A percentile compares a stretch with the other conserved stretches of the same genome.
These are phyloP conservation scores for Trichopoda pennipes DNA, from an alignment of 2,888 invertebrate species.

Conservation along the genomic window DNA sequence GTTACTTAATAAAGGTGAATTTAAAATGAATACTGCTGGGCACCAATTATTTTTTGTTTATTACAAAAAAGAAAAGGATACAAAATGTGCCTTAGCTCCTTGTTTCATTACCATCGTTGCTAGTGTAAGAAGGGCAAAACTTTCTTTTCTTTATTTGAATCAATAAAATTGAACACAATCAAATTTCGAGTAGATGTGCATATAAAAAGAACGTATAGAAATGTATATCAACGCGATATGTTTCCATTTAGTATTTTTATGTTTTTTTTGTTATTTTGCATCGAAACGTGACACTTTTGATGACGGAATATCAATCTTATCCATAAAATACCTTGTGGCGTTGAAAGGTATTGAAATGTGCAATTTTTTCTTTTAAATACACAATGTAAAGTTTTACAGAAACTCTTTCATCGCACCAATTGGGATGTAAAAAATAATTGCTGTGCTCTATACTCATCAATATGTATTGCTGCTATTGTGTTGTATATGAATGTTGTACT, in stretches of 20 bases:
- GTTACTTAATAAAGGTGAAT: no score
- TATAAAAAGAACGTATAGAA: neutral
- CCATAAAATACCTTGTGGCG: conserved; percentile 4
- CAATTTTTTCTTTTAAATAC: neutral
- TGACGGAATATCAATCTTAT: conserved; percentile 54
- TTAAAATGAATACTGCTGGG: neutral
- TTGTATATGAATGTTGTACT: no score
- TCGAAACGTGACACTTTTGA: conserved; percentile 68
- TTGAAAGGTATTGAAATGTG: conserved; percentile 49
- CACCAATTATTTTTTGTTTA: neutral
- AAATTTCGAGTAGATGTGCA: neutral
- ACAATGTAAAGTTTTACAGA: no score
- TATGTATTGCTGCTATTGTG: neutral
- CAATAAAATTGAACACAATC: conserved; percentile 30
- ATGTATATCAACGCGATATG: conserved; percentile 4
- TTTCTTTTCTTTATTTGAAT: conserved; percentile 63
- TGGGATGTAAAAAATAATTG: neutral
- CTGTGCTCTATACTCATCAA: neutral
- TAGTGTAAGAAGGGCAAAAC: conserved; percentile 48
- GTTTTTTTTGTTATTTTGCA: conserved; percentile 45
- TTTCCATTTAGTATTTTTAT: conserved; percentile 8
- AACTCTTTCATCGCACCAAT: neutral
- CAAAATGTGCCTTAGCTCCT: conserved; percentile 16
- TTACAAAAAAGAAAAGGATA: neutral
- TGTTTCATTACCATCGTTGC: conserved; percentile 16